Conservation (phyloP, 2,797 vertebrate genomes). For the Sebastes reedi region DNA sequence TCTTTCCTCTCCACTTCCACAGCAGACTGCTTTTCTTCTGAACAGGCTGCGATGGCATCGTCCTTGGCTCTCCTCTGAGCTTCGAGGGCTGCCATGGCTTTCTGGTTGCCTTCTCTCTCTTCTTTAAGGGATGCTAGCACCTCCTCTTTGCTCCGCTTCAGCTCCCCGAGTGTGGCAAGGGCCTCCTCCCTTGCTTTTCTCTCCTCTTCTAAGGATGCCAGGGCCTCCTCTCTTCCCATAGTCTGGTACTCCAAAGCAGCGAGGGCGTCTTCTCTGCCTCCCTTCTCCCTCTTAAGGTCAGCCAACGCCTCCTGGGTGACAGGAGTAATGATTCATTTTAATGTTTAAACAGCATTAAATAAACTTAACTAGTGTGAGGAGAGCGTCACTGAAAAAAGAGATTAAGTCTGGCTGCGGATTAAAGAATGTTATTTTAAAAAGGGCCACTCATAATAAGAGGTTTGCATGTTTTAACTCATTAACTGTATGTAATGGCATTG, state of each 20-base stretch:
- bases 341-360: not conserved
- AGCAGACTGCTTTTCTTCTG: conserved; percentile 3
- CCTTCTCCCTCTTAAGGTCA: conserved; percentile 56
- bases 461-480: not conserved
- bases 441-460: not conserved
- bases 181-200: conserved; percentile 45
- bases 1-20: conserved; percentile 21
- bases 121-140: not conserved
- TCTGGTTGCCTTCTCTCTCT: not conserved
- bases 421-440: not conserved
- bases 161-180: not conserved
- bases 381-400: not conserved
- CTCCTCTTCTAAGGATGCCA: conserved; percentile 52
- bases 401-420: not conserved
- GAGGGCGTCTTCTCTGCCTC: conserved; percentile 24
- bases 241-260: conserved; percentile 59
- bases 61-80: conserved; percentile 38
- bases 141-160: conserved; percentile 24
- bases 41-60: not conserved
- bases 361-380: not conserved
- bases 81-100: conserved; percentile 6
- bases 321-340: not conserved
- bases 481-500: not conserved
- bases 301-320: conserved; percentile 49
- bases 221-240: conserved; percentile 50